Evolutionary conservation across 2,113 vertebrate species (phyloP).

Genomic region (Solea senegalensis): DNA sequence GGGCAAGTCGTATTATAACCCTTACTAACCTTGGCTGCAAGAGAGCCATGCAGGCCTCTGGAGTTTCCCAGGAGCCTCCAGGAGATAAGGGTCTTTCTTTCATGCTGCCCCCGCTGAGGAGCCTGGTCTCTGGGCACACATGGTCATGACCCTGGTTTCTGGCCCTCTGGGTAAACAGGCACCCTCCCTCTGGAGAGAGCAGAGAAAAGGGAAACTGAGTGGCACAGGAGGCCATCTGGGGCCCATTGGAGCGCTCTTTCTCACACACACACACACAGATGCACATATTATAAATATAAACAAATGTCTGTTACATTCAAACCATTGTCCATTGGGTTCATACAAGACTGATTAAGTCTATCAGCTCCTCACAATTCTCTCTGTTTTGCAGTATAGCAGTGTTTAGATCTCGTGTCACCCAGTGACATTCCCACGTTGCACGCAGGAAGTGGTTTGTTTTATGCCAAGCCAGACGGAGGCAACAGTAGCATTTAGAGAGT

Average conservation of each 20-base stretch:
- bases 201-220: slow-evolving; percentile 58
- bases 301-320: not conserved
- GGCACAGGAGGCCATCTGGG: slow-evolving; percentile 80
- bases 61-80: slow-evolving; percentile 65
- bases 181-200: slow-evolving; percentile 52
- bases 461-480: no score
- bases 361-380: no score
- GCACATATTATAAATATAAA: not conserved
- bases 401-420: no score
- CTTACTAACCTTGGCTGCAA: slow-evolving; percentile 78
- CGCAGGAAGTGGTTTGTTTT: no score
- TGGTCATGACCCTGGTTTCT: slow-evolving; percentile 66
- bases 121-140: slow-evolving; percentile 70
- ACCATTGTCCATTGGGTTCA: no score
- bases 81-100: slow-evolving; percentile 72
- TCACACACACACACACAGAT: not conserved
- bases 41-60: slow-evolving; percentile 70
- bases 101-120: slow-evolving; percentile 71
- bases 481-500: no score
- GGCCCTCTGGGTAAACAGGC: slow-evolving; percentile 61
- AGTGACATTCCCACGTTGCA: no score
- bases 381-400: no score
- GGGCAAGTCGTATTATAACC: slow-evolving; percentile 61
- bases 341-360: no score
- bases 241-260: slow-evolving; percentile 55